Percentiles rank a stretch among this genome's conserved stretches.
Conservation (phyloP, 2,113 vertebrate genomes). For the Periophthalmodon schlosseri region DNA sequence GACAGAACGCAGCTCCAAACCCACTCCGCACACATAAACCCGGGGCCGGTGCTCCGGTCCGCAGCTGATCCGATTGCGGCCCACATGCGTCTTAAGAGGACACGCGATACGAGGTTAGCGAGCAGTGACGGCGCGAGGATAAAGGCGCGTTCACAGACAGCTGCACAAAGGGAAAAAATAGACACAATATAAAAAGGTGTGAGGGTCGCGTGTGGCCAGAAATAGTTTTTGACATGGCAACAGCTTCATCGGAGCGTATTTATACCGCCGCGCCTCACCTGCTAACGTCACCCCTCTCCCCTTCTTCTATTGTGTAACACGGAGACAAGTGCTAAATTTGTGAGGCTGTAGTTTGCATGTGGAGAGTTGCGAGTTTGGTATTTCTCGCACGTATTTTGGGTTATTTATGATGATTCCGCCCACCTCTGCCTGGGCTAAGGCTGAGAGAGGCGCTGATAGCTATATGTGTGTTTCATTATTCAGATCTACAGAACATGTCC, state of each 20-base stretch:
- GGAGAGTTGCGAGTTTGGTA: not conserved
- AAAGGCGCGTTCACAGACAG: slow-evolving; percentile 13
- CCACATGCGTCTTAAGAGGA: not conserved
- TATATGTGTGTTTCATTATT: too few relatives aligned
- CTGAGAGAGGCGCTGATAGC: too few relatives aligned
- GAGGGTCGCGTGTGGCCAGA: slow-evolving; percentile 6
- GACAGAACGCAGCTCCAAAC: not conserved
- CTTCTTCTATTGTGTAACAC: slow-evolving; percentile 30
- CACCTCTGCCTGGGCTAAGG: not conserved
- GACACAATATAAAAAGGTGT: not conserved
- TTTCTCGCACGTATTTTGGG: not conserved
- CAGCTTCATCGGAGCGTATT: slow-evolving; percentile 44
- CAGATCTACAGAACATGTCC: too few relatives aligned
- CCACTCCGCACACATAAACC: not conserved
- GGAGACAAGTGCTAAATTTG: slow-evolving; percentile 46
- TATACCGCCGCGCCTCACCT: slow-evolving; percentile 44
- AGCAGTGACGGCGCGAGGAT: not conserved
- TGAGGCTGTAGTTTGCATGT: not conserved
- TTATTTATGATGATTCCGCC: not conserved
- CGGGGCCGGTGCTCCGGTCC: not conserved
- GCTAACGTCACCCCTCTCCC: slow-evolving; percentile 17
- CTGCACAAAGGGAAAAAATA: not conserved
- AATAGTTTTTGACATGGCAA: slow-evolving; percentile 25
- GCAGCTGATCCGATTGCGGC: not conserved
- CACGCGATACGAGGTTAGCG: not conserved